phyloP scores from a whole-genome alignment of 2,888 invertebrate species.

The Rotaria sp. region DNA sequence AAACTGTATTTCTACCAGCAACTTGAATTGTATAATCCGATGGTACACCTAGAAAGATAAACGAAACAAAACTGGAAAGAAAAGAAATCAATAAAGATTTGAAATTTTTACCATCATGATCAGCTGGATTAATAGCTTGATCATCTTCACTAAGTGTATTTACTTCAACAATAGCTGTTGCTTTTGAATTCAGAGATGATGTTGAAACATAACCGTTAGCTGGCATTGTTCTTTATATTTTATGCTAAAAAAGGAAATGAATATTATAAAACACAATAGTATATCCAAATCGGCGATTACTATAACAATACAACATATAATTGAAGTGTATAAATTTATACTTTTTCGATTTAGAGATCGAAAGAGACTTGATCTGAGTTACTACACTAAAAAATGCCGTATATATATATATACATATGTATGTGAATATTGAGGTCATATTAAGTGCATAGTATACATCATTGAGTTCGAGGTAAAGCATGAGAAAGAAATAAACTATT shows the following conservation, averaged over 20 bases:
- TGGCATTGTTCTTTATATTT: neutral
- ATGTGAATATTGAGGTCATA: neutral
- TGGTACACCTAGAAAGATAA: neutral
- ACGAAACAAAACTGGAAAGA: neutral
- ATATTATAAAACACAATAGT: neutral
- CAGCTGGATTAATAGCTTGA: neutral
- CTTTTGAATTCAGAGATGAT: neutral
- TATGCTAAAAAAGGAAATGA: neutral
- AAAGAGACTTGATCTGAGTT: too few species aligned
- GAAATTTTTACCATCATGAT: neutral
- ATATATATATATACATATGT: neutral
- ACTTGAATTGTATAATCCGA: slow-evolving; percentile 53
- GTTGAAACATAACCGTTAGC: neutral
- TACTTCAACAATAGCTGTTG: neutral
- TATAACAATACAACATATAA: too few species aligned
- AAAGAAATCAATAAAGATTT: neutral
- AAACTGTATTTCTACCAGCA: slow-evolving; percentile 71
- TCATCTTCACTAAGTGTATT: neutral
- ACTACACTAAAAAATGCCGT: too few species aligned
- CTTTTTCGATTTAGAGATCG: too few species aligned
- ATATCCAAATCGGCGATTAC: neutral
- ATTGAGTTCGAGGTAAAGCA: too few species aligned
- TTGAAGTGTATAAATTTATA: too few species aligned
- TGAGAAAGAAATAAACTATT: neutral
- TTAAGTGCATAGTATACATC: neutral